Conservation (phyloP, 64 coral and sea anemone species). For the Acropora yongei region DNA sequence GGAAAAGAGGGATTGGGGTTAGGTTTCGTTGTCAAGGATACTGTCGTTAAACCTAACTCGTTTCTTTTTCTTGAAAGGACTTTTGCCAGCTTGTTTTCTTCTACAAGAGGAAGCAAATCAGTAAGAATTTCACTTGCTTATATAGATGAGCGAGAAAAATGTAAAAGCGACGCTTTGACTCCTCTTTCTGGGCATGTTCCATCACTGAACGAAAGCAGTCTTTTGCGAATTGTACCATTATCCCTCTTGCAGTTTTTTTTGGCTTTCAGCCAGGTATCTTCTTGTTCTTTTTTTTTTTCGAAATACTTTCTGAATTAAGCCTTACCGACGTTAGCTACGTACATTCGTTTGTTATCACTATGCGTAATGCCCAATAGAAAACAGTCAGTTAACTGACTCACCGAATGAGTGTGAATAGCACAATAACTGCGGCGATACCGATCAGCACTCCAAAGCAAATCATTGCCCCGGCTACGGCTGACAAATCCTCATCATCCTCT, state of each 20-base stretch:
- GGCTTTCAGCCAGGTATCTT: too few species aligned
- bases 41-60: constrained; percentile 41
- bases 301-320: too few species aligned
- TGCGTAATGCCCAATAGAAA: background rate
- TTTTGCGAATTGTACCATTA: too few species aligned
- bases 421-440: constrained; percentile 74
- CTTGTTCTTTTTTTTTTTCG: too few species aligned
- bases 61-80: constrained; percentile 42
- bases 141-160: too few species aligned
- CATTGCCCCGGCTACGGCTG: constrained; percentile 66
- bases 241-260: too few species aligned
- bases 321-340: too few species aligned
- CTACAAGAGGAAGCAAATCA: background rate
- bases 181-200: too few species aligned
- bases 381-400: constrained; percentile 8
- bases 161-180: too few species aligned
- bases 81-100: constrained; percentile 21
- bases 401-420: constrained; percentile 78
- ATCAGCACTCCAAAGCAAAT: constrained; percentile 79
- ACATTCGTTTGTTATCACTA: too few species aligned
- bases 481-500: constrained; percentile 26
- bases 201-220: too few species aligned
- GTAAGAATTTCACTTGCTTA: too few species aligned
- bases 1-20: background rate
- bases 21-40: background rate